Base-by-base conservation (phyloP, 2,888 invertebrate genomes). In the Athalia rosae region DNA sequence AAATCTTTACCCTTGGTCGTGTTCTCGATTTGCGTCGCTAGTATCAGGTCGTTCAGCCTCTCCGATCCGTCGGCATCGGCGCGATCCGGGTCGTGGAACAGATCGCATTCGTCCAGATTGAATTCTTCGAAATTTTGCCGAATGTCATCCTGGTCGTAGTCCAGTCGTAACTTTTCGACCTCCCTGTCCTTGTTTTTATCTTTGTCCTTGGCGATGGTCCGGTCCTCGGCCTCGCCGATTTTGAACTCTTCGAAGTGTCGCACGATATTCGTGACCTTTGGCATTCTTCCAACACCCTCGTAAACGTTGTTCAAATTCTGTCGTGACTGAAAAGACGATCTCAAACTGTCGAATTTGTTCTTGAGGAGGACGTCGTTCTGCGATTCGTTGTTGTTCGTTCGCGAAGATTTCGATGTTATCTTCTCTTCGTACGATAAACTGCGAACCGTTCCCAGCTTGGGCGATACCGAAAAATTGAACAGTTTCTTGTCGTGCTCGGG, bases 81-180 rank as follows among this genome's bases (percentile, higher is more conserved):
- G 45, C 89, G 82, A 79, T 88, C 86, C 3, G 88, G 86, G 81
- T 90, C 88, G 63, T 89, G 88, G 8, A 88, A 88, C 0, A 92
- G 92, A 87, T 95, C 94, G 88, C 93, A 93, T 77, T 95, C 95
- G 86, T 95, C 95, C 83, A 95, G 91, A 86, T 94, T 95, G 87
- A 95, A 95, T 87, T 95, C 95, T 86, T 95, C 95, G 85, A 95
- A 95, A 89, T 95, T 95, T 87, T 95, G 94, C 80, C 94, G 93
- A 84, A 95, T 92, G 86, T 94, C 94, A 84, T 93, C 93, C 56
- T 87, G 80, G 9, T 86, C 84, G 58, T 85, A 83, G 6, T 87
- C 86, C 8, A 79, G 11, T 4, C 79, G 84, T 48, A 83, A 81
- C 15, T 79, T 79, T n/a, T 87, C 85, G 58, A 84, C 85, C 28